Conservation (phyloP, 2,888 invertebrate genomes). For the Bellardia pandia region DNA sequence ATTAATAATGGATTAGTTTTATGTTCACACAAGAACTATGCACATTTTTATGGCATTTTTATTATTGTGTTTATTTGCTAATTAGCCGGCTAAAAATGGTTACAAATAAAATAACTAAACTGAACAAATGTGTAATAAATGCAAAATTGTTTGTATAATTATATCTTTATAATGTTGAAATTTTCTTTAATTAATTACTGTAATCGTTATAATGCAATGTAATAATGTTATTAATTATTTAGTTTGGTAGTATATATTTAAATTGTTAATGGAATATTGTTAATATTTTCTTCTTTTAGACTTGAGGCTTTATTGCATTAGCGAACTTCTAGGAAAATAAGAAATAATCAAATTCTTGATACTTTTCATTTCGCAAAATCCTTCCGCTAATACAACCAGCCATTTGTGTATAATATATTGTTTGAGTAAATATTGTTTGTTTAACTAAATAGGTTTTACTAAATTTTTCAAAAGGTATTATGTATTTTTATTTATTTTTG, state of each 20-base stretch:
- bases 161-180: not conserved
- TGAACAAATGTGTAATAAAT: conserved; percentile 22
- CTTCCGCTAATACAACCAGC: not conserved
- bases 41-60: not conserved
- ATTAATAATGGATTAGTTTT: not conserved
- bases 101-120: not conserved
- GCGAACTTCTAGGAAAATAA: not conserved
- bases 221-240: conserved; percentile 23
- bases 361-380: too few species aligned
- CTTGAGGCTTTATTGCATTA: conserved; percentile 13
- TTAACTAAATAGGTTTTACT: conserved; percentile 39
- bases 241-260: conserved; percentile 33
- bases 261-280: conserved; percentile 87
- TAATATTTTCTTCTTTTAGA: conserved; percentile 10
- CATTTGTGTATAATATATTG: conserved; percentile 7
- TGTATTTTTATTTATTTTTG: conserved; percentile 48
- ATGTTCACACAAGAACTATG: not conserved
- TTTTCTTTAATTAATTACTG: not conserved
- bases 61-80: not conserved
- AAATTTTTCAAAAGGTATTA: conserved; percentile 48
- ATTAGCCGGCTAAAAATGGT: too few species aligned
- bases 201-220: conserved; percentile 30
- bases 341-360: too few species aligned
- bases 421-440: conserved; percentile 44
- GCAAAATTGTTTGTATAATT: conserved; percentile 41